These are phyloP conservation scores for Synaphobranchus kaupii DNA, from an alignment of 2,797 vertebrate genomes.

Conservation along the genomic window DNA sequence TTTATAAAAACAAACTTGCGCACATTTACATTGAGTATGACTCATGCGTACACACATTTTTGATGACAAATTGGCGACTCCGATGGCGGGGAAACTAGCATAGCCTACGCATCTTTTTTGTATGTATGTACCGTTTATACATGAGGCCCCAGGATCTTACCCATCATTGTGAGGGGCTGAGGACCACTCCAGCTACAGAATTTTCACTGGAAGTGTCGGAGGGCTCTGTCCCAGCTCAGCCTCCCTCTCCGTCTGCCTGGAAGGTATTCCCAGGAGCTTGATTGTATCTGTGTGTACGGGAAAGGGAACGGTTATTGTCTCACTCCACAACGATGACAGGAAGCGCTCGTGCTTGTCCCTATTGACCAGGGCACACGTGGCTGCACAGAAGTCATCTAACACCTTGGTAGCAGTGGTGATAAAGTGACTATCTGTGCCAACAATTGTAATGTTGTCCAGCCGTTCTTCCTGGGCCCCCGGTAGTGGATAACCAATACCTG, in stretches of 20 bases:
- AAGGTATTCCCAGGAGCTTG: constrained; percentile 15
- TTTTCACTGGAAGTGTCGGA: constrained; percentile 7
- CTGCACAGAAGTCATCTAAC: constrained; percentile 9
- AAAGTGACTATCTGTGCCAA: constrained; percentile 18
- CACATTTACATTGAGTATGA: too few species aligned
- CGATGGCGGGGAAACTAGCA: too few species aligned
- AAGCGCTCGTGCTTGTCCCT: neutral
- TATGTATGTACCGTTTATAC: too few species aligned
- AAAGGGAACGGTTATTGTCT: neutral
- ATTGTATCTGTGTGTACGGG: neutral
- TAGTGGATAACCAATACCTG: neutral
- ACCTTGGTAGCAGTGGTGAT: constrained; percentile 16
- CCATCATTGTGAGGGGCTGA: neutral
- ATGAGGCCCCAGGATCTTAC: constrained; percentile 16
- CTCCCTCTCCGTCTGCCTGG: neutral
- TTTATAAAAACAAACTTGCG: too few species aligned
- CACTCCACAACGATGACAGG: neutral
- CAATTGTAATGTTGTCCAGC: constrained; percentile 8
- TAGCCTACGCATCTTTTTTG: too few species aligned
- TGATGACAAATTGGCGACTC: too few species aligned
- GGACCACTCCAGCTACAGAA: constrained; percentile 6
- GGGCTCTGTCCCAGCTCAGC: neutral
- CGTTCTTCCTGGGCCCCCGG: neutral
- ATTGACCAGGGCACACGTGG: neutral
- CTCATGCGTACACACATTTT: too few species aligned